These are phyloP conservation scores for Sander vitreus DNA, from an alignment of 2,113 vertebrate species.

Conservation along the genomic window DNA sequence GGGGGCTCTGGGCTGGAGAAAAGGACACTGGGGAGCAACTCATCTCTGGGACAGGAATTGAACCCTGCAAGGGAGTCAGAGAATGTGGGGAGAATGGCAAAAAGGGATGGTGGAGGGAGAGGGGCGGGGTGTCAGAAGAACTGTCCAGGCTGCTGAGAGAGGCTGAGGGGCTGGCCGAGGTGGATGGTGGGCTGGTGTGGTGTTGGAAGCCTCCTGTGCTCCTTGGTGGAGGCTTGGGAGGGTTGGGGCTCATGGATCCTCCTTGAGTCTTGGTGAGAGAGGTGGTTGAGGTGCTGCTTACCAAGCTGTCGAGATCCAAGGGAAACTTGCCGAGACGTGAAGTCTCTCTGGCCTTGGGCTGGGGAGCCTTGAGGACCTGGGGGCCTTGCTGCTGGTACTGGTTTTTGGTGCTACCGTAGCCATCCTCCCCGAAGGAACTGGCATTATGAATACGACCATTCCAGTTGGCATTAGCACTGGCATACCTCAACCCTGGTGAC, in stretches of 20 bases:
- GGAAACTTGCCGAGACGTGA: slow-evolving; percentile 81
- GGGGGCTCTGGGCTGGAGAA: slow-evolving; percentile 68
- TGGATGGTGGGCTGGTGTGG: slow-evolving; percentile 58
- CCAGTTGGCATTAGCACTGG: slow-evolving; percentile 66
- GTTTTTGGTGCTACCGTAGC: slow-evolving; percentile 59
- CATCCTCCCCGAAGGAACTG: slow-evolving; percentile 64
- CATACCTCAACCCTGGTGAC: slow-evolving; percentile 68
- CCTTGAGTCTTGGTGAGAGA: slow-evolving; percentile 36
- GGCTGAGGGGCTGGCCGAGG: slow-evolving; percentile 47
- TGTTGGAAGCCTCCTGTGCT: slow-evolving; percentile 32
- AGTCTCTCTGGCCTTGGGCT: slow-evolving; percentile 70
- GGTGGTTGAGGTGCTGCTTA: slow-evolving; percentile 44
- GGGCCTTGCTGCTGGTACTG: slow-evolving; percentile 26
- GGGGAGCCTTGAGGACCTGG: slow-evolving; percentile 15
- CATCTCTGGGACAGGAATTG: slow-evolving; percentile 58
- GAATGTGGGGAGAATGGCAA: slow-evolving; percentile 30
- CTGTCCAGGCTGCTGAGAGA: slow-evolving; percentile 68
- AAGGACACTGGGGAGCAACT: slow-evolving; percentile 42
- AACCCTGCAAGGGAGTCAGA: slow-evolving; percentile 25
- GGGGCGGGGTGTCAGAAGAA: slow-evolving; percentile 56
- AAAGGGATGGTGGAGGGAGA: slow-evolving; percentile 38
- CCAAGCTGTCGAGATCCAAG: slow-evolving; percentile 77
- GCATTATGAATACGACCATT: slow-evolving; percentile 60
- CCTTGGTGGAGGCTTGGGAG: slow-evolving; percentile 32
- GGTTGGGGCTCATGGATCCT: slow-evolving; percentile 14